These are phyloP conservation scores for Brachirus orientalis DNA, from an alignment of 2,113 vertebrate genomes.

Conservation along the genomic window DNA sequence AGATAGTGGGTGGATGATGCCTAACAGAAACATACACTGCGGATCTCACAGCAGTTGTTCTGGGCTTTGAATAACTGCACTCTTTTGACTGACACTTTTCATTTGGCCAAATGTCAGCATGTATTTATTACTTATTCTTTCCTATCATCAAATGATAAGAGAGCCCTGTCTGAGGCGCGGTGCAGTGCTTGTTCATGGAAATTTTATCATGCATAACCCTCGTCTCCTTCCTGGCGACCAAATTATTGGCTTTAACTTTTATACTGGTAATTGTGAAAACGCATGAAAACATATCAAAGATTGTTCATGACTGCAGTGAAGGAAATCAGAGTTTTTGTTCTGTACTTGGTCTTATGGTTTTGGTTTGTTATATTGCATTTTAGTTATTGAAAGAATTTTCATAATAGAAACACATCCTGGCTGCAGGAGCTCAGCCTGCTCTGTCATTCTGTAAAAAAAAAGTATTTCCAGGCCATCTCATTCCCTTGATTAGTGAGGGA, in stretches of 20 bases:
- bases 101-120: slow-evolving; percentile 28
- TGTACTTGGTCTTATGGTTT: neutral
- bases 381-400: slow-evolving; percentile 6
- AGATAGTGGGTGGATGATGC: slow-evolving; percentile 26
- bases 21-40: slow-evolving; percentile 27
- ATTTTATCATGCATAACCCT: neutral
- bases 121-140: slow-evolving; percentile 48
- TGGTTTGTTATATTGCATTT: slow-evolving; percentile 3
- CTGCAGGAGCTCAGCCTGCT: neutral
- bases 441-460: slow-evolving; percentile 16
- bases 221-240: slow-evolving; percentile 18
- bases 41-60: slow-evolving; percentile 37
- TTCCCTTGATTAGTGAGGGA: slow-evolving; percentile 23
- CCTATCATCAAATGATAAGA: slow-evolving; percentile 52
- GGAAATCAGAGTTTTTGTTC: neutral
- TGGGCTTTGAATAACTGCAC: neutral
- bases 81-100: slow-evolving; percentile 52
- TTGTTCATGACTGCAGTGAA: neutral
- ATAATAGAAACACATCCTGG: slow-evolving; percentile 28
- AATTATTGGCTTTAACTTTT: slow-evolving; percentile 15
- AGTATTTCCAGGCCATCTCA: slow-evolving; percentile 12
- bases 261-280: neutral
- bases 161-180: slow-evolving; percentile 11
- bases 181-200: slow-evolving; percentile 14
- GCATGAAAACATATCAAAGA: neutral